phyloP scores from a whole-genome alignment of 2,113 vertebrate species.

The Pollachius pollachius region DNA sequence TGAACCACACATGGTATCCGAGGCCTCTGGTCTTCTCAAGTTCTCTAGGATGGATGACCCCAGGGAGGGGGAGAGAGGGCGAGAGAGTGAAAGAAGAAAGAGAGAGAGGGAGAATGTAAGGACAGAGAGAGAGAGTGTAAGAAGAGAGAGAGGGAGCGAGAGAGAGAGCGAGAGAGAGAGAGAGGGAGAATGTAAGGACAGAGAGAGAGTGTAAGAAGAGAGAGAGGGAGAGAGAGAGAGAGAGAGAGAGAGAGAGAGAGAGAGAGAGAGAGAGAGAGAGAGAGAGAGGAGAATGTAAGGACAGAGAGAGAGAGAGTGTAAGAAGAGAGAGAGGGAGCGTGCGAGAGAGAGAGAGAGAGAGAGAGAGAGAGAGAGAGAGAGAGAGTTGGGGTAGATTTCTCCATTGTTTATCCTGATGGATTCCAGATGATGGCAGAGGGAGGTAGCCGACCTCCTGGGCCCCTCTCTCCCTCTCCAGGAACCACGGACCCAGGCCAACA shows the following conservation, averaged over 20 bases:
- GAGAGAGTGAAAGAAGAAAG: slow-evolving; percentile 28
- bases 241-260: slow-evolving; percentile 13
- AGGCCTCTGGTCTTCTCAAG: slow-evolving; percentile 68
- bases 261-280: not conserved
- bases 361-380: too few relatives aligned
- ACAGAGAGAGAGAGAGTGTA: too few relatives aligned
- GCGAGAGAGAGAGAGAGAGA: not conserved
- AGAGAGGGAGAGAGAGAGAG: slow-evolving; percentile 16
- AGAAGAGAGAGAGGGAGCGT: not conserved
- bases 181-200: not conserved
- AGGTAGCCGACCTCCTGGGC: slow-evolving; percentile 75
- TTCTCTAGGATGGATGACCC: slow-evolving; percentile 70
- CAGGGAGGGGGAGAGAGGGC: slow-evolving; percentile 30
- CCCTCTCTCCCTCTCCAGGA: slow-evolving; percentile 22
- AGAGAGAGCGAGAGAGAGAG: too few relatives aligned
- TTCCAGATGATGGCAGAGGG: slow-evolving; percentile 87
- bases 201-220: slow-evolving; percentile 6
- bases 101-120: not conserved
- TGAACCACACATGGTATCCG: slow-evolving; percentile 59
- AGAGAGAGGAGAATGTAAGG: not conserved
- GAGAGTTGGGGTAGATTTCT: slow-evolving; percentile 67
- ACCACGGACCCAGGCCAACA: slow-evolving; percentile 66
- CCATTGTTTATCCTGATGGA: slow-evolving; percentile 88
- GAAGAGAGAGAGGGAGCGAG: not conserved
- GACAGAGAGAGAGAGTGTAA: slow-evolving; percentile 19